Conservation (phyloP, 2,888 invertebrate genomes). For the Mamestra brassicae region DNA sequence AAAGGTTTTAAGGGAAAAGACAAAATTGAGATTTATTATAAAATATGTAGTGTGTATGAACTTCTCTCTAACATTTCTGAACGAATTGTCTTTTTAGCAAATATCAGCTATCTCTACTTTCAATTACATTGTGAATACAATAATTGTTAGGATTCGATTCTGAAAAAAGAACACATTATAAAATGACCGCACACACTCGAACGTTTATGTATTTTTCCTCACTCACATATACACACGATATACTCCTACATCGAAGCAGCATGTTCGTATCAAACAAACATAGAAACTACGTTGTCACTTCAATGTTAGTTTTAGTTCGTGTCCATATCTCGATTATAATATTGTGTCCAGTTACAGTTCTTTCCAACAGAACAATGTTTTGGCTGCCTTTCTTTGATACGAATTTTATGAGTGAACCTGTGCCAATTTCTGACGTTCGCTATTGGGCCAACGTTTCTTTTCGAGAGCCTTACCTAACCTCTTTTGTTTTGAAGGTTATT, state of each 20-base stretch:
- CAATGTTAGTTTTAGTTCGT: slow-evolving; percentile 41
- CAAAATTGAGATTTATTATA: no score
- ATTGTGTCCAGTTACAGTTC: slow-evolving; percentile 53
- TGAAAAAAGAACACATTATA: background rate
- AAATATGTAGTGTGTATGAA: background rate
- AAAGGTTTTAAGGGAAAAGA: no score
- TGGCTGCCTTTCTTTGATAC: slow-evolving; percentile 34
- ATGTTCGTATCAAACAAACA: slow-evolving; percentile 6
- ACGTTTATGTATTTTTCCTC: background rate
- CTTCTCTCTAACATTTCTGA: background rate
- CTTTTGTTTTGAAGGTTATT: slow-evolving; percentile 22
- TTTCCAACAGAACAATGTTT: slow-evolving; percentile 28
- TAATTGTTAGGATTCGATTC: background rate
- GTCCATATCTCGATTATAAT: slow-evolving; percentile 52
- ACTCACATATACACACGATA: background rate
- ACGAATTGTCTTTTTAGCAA: background rate
- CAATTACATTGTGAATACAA: background rate
- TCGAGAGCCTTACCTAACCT: background rate
- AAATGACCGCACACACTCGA: background rate
- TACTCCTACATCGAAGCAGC: background rate
- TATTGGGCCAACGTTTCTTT: slow-evolving; percentile 36
- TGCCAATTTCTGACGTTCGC: slow-evolving; percentile 43
- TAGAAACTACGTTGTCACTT: slow-evolving; percentile 26
- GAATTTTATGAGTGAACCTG: slow-evolving; percentile 46
- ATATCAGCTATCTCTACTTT: background rate